Conservation (phyloP, 1,140 invertebrate genomes). For the Maniola jurtina region DNA sequence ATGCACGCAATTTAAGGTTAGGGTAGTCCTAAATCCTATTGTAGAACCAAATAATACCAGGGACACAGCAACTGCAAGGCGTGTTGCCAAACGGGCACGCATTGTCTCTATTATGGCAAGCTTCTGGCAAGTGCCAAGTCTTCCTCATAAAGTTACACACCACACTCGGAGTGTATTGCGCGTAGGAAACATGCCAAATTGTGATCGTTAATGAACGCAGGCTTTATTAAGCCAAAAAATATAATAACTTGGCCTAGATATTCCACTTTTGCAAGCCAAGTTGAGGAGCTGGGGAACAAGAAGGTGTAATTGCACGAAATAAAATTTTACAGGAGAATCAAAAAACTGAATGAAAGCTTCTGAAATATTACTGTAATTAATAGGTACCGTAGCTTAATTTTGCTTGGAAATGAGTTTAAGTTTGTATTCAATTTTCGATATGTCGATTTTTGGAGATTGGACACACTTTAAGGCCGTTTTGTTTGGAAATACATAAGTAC, state of each 20-base stretch:
- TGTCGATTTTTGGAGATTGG: too few relatives aligned
- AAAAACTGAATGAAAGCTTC: too few relatives aligned
- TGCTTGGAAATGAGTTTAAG: too few relatives aligned
- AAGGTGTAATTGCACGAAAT: too few relatives aligned
- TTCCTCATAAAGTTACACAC: background rate
- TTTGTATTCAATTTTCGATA: too few relatives aligned
- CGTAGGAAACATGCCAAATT: constrained; percentile 7
- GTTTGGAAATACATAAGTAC: too few relatives aligned
- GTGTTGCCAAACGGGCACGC: background rate
- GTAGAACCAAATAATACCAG: background rate
- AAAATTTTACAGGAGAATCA: too few relatives aligned
- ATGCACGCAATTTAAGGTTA: background rate
- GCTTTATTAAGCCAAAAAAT: background rate
- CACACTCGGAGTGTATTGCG: background rate
- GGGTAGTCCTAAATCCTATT: background rate
- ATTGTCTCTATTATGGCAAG: constrained; percentile 2
- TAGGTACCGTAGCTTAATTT: too few relatives aligned
- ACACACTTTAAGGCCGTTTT: too few relatives aligned
- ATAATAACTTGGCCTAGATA: background rate
- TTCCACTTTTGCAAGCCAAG: background rate
- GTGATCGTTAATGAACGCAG: background rate
- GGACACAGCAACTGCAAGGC: background rate
- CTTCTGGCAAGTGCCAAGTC: background rate
- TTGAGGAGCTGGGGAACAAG: too few relatives aligned
- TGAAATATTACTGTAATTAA: too few relatives aligned